Evolutionary conservation across 2,113 vertebrate genomes (phyloP).

Genomic region (Gila orcuttii): DNA sequence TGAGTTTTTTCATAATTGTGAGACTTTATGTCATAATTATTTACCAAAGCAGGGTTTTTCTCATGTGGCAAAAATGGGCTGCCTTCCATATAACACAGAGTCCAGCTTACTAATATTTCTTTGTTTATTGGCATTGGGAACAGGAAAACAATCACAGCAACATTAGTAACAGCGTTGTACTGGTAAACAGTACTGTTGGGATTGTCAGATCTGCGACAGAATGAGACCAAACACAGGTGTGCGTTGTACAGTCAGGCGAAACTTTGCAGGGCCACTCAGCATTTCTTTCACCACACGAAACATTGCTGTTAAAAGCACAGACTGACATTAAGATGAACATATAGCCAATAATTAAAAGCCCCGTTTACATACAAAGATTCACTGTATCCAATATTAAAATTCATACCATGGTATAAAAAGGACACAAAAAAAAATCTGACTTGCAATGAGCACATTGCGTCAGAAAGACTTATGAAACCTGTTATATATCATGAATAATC

Average conservation of each 20-base stretch:
- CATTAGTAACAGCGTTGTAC: slow-evolving; percentile 67
- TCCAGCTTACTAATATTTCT: slow-evolving; percentile 6
- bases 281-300: slow-evolving; percentile 35
- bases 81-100: neutral
- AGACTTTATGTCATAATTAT: neutral
- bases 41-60: neutral
- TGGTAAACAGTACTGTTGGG: slow-evolving; percentile 71
- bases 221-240: slow-evolving; percentile 43
- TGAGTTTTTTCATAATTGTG: neutral
- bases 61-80: neutral
- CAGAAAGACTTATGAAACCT: neutral
- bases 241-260: slow-evolving; percentile 49
- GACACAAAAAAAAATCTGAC: neutral
- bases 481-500: slow-evolving; percentile 5
- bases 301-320: slow-evolving; percentile 2
- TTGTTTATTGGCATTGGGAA: slow-evolving; percentile 73
- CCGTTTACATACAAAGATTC: neutral
- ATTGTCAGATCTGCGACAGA: slow-evolving; percentile 74
- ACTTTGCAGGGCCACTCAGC: slow-evolving; percentile 52
- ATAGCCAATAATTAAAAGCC: neutral
- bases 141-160: slow-evolving; percentile 64
- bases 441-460: neutral
- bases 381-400: slow-evolving; percentile 27
- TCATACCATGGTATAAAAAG: slow-evolving; percentile 26
- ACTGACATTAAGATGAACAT: slow-evolving; percentile 21